Evolutionary conservation across 1,140 invertebrate species (phyloP).

Genomic region (Eupeodes corollae): DNA sequence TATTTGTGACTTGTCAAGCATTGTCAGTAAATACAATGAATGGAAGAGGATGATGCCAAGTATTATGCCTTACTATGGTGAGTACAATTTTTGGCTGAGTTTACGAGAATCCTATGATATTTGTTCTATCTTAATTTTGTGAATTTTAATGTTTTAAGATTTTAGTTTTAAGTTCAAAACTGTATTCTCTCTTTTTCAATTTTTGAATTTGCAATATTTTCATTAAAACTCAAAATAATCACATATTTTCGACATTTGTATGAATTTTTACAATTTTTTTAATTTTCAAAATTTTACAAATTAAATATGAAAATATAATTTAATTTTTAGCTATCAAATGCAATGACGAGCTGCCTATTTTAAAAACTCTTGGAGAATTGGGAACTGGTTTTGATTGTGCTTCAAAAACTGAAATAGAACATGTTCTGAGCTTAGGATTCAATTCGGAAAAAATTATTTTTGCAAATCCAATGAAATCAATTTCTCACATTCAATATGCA

Average conservation of each 20-base stretch:
- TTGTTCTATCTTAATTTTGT: too few species aligned
- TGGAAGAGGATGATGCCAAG: slow-evolving; percentile 76
- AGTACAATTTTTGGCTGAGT: too few species aligned
- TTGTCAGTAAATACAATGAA: slow-evolving; percentile 68
- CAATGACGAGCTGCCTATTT: slow-evolving; percentile 39
- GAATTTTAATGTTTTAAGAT: too few species aligned
- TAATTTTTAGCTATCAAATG: not conserved
- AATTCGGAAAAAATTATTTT: slow-evolving; percentile 75
- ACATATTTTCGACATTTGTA: too few species aligned
- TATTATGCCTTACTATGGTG: slow-evolving; percentile 76
- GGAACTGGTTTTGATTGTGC: slow-evolving; percentile 90
- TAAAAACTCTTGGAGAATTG: slow-evolving; percentile 70
- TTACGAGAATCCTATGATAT: too few species aligned
- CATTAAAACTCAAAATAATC: too few species aligned
- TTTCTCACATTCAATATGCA: slow-evolving; percentile 79
- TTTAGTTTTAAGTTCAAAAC: too few species aligned
- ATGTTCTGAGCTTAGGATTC: slow-evolving; percentile 69
- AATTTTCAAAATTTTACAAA: too few species aligned
- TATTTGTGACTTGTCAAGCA: slow-evolving; percentile 76
- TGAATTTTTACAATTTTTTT: too few species aligned
- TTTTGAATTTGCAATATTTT: too few species aligned
- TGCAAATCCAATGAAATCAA: slow-evolving; percentile 90
- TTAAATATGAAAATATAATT: too few species aligned
- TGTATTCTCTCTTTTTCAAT: too few species aligned
- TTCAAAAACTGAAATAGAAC: slow-evolving; percentile 78